phyloP scores from a whole-genome alignment of 2,797 vertebrate genomes.

The Protonibea diacanthus region DNA sequence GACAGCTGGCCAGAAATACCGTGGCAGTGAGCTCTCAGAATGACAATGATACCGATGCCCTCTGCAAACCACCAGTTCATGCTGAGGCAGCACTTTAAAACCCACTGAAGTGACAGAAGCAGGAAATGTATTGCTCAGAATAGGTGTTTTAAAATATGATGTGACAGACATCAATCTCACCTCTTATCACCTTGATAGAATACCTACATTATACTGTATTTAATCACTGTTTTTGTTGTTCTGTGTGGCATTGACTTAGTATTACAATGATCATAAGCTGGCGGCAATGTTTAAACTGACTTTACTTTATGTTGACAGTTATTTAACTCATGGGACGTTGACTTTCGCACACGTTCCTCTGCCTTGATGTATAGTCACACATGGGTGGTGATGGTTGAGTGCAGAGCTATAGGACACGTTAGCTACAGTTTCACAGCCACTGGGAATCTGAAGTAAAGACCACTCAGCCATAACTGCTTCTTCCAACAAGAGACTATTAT shows the following conservation, averaged over 20 bases:
- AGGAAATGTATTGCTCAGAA: constrained; percentile 47
- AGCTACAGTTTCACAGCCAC: constrained; percentile 12
- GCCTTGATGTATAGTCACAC: not conserved
- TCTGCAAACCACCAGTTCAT: constrained; percentile 64
- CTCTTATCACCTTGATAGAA: constrained; percentile 24
- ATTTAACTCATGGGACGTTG: not conserved
- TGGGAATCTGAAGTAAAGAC: constrained; percentile 7
- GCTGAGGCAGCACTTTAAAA: constrained; percentile 76
- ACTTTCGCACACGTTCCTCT: not conserved
- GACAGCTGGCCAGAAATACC: constrained; percentile 68
- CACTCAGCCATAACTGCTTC: constrained; percentile 1
- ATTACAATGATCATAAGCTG: constrained; percentile 9
- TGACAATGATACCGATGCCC: constrained; percentile 77
- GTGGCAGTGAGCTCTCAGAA: constrained; percentile 64
- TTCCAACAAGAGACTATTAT: constrained; percentile 8
- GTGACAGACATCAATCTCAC: constrained; percentile 32
- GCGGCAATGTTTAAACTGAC: not conserved
- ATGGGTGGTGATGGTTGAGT: constrained; percentile 2
- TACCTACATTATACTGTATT: not conserved
- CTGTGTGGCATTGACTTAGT: not conserved
- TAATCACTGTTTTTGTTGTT: constrained; percentile 4
- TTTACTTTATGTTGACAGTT: not conserved
- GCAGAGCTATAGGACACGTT: constrained; percentile 13
- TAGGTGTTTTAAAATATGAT: constrained; percentile 44
- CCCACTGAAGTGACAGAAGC: constrained; percentile 61